phyloP scores from a whole-genome alignment of 2,113 vertebrate species.

The Tychaedon coryphoeus region DNA sequence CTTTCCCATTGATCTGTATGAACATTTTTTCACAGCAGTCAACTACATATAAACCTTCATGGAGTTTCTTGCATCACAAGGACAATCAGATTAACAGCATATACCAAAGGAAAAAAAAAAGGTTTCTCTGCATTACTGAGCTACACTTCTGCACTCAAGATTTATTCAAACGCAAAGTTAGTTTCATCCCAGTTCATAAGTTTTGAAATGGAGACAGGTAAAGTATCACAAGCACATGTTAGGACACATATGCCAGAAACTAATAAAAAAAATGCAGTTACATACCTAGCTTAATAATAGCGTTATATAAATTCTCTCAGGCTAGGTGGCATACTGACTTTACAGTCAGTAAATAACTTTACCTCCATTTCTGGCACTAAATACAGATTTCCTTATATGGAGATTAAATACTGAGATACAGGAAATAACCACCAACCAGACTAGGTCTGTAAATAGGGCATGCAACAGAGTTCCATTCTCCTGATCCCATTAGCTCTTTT shows the following conservation, averaged over 20 bases:
- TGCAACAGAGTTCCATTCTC: not conserved
- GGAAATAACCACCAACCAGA: not conserved
- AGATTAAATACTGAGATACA: not conserved
- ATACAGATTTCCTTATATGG: not conserved
- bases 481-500: not conserved
- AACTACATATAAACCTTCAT: not conserved
- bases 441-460: not conserved
- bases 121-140: not conserved
- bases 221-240: not conserved
- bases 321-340: not conserved
- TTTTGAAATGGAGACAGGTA: not conserved
- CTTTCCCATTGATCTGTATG: not conserved
- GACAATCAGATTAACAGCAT: not conserved
- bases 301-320: not conserved
- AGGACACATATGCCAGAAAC: not conserved
- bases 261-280: not conserved
- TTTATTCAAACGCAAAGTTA: not conserved
- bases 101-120: not conserved
- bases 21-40: not conserved
- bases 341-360: not conserved
- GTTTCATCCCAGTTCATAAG: not conserved
- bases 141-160: not conserved
- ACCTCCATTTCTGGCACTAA: not conserved
- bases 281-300: not conserved
- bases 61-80: not conserved